Percentiles rank a stretch among this genome's conserved stretches.
Evolutionary conservation across 2,113 vertebrate genomes (phyloP).

Genomic region (Pteronura brasiliensis): DNA sequence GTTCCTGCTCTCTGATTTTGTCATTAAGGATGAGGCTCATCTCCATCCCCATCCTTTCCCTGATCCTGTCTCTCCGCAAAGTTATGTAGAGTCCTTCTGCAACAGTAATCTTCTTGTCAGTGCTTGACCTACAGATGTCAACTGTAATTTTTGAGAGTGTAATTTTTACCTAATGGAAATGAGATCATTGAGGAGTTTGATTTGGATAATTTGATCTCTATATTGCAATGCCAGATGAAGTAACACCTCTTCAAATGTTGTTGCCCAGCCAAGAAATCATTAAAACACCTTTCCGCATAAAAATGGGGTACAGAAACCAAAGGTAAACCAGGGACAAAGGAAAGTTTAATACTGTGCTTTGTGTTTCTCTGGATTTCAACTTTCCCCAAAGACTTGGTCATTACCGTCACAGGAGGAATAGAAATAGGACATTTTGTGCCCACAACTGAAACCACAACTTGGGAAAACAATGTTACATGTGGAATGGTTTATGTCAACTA

Average conservation of each 20-base stretch:
- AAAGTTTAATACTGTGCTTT: background rate
- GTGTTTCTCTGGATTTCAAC: background rate
- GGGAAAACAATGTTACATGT: background rate
- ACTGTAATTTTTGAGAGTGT: background rate
- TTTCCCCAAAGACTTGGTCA: background rate
- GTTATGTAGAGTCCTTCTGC: background rate
- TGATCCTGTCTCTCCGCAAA: background rate
- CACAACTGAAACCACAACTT: background rate
- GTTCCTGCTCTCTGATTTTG: background rate
- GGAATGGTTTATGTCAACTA: background rate
- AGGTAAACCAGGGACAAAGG: background rate
- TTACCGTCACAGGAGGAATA: background rate
- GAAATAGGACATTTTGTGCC: background rate
- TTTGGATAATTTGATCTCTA: slow-evolving; percentile 12
- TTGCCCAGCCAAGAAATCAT: background rate
- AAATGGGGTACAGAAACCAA: background rate
- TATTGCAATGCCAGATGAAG: background rate
- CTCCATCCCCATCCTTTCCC: background rate
- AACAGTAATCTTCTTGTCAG: background rate
- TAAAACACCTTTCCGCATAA: background rate
- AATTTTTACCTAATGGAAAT: background rate
- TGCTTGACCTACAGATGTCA: background rate
- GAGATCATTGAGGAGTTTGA: background rate
- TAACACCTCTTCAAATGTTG: background rate
- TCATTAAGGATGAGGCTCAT: background rate